These are phyloP conservation scores for Cephalopachus bancanus DNA, from an alignment of 2,797 vertebrate genomes.

Conservation along the genomic window DNA sequence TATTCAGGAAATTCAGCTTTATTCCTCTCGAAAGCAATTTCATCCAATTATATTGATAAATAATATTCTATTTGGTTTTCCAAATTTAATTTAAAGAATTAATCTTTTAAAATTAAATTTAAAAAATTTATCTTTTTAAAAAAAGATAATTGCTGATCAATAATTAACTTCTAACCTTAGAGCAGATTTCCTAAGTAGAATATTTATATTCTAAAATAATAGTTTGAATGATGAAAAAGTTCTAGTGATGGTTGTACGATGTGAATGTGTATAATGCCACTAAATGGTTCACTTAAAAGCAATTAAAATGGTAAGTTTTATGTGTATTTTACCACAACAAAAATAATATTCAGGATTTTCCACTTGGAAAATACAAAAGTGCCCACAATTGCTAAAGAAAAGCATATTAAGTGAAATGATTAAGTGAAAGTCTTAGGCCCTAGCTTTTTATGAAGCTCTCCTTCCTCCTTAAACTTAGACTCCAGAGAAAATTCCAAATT, in stretches of 20 bases:
- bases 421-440: neutral
- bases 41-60: neutral
- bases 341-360: slow-evolving; percentile 40
- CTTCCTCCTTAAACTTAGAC: neutral
- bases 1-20: slow-evolving; percentile 41
- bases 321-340: slow-evolving; percentile 20
- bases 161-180: neutral
- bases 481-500: neutral
- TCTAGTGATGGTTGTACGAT: neutral
- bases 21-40: neutral
- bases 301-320: neutral
- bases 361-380: neutral
- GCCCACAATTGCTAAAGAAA: neutral
- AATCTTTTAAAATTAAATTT: too few relatives aligned
- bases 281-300: neutral
- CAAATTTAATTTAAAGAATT: too few relatives aligned
- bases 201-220: slow-evolving; percentile 53
- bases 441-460: neutral
- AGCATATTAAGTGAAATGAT: neutral
- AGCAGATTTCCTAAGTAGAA: slow-evolving; percentile 52
- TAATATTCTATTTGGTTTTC: neutral
- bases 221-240: slow-evolving; percentile 11
- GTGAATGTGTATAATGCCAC: neutral
- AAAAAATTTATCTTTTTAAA: too few relatives aligned
- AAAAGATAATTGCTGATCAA: neutral